phyloP scores from a whole-genome alignment of 2,888 invertebrate species.

The Oscheius sp. region DNA sequence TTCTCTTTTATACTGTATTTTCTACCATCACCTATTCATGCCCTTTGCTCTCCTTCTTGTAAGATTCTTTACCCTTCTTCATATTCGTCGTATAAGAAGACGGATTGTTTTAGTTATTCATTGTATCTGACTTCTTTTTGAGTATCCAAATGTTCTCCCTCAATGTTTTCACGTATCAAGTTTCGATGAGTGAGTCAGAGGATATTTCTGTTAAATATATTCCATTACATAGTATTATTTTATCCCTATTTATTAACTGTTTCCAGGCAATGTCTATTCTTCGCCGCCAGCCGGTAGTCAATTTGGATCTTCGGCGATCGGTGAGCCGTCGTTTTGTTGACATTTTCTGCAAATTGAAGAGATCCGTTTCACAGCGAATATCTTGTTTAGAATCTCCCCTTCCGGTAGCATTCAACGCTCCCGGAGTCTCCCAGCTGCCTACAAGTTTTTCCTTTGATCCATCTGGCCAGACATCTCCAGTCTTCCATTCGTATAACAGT shows the following conservation, averaged over 20 bases:
- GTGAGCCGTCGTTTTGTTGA: conserved; percentile 9
- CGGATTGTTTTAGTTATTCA: no score
- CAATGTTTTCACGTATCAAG: no score
- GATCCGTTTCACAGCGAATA: neutral
- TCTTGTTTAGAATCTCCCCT: conserved; percentile 1
- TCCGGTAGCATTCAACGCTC: conserved; percentile 10
- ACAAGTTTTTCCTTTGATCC: conserved; percentile 35
- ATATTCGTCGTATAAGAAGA: no score
- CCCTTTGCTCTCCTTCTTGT: neutral
- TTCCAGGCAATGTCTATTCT: conserved; percentile 21
- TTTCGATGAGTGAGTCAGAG: no score
- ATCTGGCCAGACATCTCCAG: conserved; percentile 25
- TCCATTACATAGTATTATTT: no score
- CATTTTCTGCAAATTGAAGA: conserved; percentile 7
- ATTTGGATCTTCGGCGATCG: conserved; percentile 5
- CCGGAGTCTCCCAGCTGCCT: conserved; percentile 6
- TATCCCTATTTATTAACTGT: no score
- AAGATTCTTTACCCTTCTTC: neutral
- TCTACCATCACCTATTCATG: neutral
- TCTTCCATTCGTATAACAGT: conserved; percentile 44
- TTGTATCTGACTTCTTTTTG: no score
- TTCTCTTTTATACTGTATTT: neutral
- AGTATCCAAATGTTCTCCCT: no score
- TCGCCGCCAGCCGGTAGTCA: conserved; percentile 1
- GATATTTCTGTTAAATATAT: no score